These are phyloP conservation scores for Eleginops maclovinus DNA, from an alignment of 2,113 vertebrate species.

Conservation along the genomic window DNA sequence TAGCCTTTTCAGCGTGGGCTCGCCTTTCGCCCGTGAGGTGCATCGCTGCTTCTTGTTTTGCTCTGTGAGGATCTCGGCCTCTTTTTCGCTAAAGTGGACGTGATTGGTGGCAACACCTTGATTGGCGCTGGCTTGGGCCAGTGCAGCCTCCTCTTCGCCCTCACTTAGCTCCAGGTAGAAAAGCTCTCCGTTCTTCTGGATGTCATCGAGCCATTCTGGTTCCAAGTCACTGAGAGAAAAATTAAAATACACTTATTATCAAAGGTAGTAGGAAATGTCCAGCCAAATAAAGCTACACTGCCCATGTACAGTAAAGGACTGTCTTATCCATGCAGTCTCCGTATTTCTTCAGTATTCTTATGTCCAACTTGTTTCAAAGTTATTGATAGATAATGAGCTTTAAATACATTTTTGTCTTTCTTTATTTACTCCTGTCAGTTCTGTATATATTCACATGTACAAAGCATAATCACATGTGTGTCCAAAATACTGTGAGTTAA, in stretches of 20 bases:
- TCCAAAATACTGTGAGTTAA: background rate
- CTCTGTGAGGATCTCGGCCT: conserved; percentile 91
- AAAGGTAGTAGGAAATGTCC: too few relatives aligned
- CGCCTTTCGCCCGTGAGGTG: conserved; percentile 72
- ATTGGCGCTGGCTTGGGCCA: conserved; percentile 77
- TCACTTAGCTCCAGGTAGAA: conserved; percentile 97
- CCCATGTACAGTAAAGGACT: too few relatives aligned
- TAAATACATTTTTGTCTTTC: too few relatives aligned
- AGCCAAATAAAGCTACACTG: too few relatives aligned
- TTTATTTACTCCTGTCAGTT: too few relatives aligned
- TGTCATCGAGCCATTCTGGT: conserved; percentile 94
- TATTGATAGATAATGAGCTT: background rate
- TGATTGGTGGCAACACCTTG: conserved; percentile 87
- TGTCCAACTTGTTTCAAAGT: too few relatives aligned
- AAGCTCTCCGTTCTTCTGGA: conserved; percentile 95
- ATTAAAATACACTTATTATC: background rate
- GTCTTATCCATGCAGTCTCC: too few relatives aligned
- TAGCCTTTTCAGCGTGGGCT: conserved; percentile 86
- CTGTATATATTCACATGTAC: too few relatives aligned
- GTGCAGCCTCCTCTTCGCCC: conserved; percentile 88
- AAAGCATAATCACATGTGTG: background rate
- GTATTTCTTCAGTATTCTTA: too few relatives aligned
- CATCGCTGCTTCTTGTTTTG: conserved; percentile 73
- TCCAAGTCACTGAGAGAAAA: conserved; percentile 88
- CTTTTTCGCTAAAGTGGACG: conserved; percentile 92